phyloP scores from a whole-genome alignment of 2,113 vertebrate species.

The Callorhinus ursinus region DNA sequence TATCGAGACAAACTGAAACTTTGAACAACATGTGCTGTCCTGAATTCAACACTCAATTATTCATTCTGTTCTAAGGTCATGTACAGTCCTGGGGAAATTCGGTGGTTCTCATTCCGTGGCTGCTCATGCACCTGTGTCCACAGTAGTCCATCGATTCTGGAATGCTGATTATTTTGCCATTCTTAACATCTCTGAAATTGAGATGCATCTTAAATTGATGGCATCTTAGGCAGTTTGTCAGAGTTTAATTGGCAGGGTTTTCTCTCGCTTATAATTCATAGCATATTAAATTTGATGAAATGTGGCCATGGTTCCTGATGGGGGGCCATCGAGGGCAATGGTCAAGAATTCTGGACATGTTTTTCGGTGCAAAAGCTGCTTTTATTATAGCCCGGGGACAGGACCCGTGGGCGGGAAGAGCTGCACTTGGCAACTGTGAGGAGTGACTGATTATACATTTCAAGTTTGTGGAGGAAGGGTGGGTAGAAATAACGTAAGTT shows the following conservation, averaged over 20 bases:
- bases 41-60: neutral
- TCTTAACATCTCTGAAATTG: neutral
- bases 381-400: neutral
- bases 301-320: neutral
- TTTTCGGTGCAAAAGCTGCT: neutral
- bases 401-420: neutral
- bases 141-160: neutral
- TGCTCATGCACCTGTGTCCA: neutral
- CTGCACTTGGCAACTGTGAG: neutral
- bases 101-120: neutral
- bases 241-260: neutral
- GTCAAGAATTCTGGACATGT: neutral
- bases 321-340: neutral
- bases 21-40: constrained; percentile 6
- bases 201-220: neutral
- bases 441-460: neutral
- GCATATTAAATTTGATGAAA: neutral
- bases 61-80: neutral
- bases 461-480: neutral
- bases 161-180: neutral
- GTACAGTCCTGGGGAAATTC: no score
- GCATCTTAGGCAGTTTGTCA: neutral
- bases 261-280: neutral
- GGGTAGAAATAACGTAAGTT: neutral
- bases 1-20: constrained; percentile 2